Conservation (phyloP, 2,113 vertebrate species). For the Dicrurus megarhynchus region DNA sequence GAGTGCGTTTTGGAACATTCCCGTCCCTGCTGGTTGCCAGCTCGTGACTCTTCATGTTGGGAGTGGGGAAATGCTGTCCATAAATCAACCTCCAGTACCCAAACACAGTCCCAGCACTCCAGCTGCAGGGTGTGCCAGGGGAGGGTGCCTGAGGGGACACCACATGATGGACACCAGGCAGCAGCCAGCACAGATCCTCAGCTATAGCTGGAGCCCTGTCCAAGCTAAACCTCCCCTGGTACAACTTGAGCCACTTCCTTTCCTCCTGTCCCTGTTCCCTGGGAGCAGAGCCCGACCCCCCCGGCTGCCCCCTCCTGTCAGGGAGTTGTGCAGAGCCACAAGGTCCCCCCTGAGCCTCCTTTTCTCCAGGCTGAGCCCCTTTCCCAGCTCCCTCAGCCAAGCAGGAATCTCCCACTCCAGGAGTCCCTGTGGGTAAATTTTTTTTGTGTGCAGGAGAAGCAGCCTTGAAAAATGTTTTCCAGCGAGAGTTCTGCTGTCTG, state of each 20-base stretch:
- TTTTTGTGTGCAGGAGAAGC: neutral
- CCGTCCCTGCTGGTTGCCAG: neutral
- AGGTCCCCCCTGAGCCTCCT: neutral
- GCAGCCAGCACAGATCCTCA: neutral
- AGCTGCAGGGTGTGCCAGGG: too few species aligned
- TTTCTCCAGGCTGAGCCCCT: neutral
- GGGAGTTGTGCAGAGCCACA: neutral
- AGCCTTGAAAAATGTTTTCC: neutral
- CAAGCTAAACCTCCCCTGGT: neutral
- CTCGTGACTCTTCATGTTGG: neutral
- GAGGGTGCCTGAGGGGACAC: neutral
- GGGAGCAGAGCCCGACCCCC: neutral
- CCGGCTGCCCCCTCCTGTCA: neutral
- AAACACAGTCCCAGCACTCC: neutral
- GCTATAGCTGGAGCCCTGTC: fast-evolving
- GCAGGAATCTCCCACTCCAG: neutral
- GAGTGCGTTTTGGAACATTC: neutral
- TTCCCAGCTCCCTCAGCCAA: neutral
- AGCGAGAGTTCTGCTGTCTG: neutral
- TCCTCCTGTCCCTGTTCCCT: neutral
- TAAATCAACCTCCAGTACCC: neutral
- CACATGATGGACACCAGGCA: fast-evolving
- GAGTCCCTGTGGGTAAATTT: neutral
- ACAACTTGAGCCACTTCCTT: fast-evolving
- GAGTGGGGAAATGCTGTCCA: neutral